These are phyloP conservation scores for Ormyrus nitidulus DNA, from an alignment of 2,888 invertebrate species.

Conservation along the genomic window DNA sequence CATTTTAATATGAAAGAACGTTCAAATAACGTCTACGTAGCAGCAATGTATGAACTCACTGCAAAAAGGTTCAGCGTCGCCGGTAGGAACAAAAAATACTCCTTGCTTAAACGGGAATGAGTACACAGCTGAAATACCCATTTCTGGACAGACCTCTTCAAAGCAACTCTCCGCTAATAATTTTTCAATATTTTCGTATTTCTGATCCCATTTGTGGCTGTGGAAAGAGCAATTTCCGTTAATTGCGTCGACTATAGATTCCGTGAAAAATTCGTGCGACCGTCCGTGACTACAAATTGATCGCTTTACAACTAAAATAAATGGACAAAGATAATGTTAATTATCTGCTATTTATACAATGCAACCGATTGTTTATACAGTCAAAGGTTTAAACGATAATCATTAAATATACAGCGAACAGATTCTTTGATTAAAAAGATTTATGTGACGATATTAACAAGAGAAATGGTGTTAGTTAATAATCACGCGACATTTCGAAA, in stretches of 20 bases:
- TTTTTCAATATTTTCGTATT: slow-evolving; percentile 76
- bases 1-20: no score
- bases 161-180: slow-evolving; percentile 70
- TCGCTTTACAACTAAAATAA: slow-evolving; percentile 6
- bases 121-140: slow-evolving; percentile 77
- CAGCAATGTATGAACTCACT: slow-evolving; percentile 68
- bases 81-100: slow-evolving; percentile 78
- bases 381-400: no score
- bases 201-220: slow-evolving; percentile 78
- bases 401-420: no score
- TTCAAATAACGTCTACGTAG: no score
- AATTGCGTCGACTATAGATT: slow-evolving; percentile 75
- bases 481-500: no score
- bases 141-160: slow-evolving; percentile 75
- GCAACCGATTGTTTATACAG: no score
- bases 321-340: no score
- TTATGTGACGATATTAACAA: no score
- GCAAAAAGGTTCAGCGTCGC: slow-evolving; percentile 77
- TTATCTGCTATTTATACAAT: no score
- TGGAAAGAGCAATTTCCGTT: slow-evolving; percentile 78
- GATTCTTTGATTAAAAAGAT: no score
- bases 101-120: slow-evolving; percentile 76
- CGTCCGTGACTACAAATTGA: slow-evolving; percentile 80
- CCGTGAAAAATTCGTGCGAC: slow-evolving; percentile 79
- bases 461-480: no score